Base-by-base conservation (phyloP, 1,140 invertebrate species). In the Helicorthomorpha holstii region DNA sequence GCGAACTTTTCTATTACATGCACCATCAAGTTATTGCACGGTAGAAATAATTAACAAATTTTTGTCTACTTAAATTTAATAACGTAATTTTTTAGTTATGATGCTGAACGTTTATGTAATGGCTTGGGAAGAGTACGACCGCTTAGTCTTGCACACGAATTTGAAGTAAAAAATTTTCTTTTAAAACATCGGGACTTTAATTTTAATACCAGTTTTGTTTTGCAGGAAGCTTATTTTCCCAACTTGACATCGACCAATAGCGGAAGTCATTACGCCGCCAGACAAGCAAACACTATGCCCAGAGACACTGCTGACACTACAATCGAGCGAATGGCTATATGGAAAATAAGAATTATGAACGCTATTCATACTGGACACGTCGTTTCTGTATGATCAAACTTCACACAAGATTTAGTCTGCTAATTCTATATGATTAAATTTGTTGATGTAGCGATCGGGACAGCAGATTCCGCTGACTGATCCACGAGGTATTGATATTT, bases 1-100 rank as follows among this genome's bases (percentile, higher is more conserved):
- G 80, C 16, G 80, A 83, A 64, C 69, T 83, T 0, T 82, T 82
- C 62, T 81, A 75, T 59, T 82, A 81, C 61, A 81, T 81, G 77
- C 80, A 83, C 61, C 75, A 80, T 57, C 78, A 81, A 60, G 74
- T 82, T 10, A 64, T 77, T 41, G 75, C 75, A 23, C 73, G 74
- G 71, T 72, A 58, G 55, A 4, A 2, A 3, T 16, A 22, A 27
- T 26, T 21, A 42, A 12, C 12, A 12, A 16, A 14, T 14, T 52
- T 10, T 52, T 7, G 25, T 38, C 27, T 23, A 19, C 24, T 26
- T 19, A 29, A 25, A n/a, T 50, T 53, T 55, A 49, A 49, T 3
- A 7, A 25, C 4, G 7, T 26, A 4, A 25, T 42, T 4, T 34
- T 7, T 34, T 34, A 16, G 29, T 34, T 83, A 83, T 61, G 82